Base-by-base conservation (phyloP, 2,888 invertebrate genomes). In the Pegoplata infirma region DNA sequence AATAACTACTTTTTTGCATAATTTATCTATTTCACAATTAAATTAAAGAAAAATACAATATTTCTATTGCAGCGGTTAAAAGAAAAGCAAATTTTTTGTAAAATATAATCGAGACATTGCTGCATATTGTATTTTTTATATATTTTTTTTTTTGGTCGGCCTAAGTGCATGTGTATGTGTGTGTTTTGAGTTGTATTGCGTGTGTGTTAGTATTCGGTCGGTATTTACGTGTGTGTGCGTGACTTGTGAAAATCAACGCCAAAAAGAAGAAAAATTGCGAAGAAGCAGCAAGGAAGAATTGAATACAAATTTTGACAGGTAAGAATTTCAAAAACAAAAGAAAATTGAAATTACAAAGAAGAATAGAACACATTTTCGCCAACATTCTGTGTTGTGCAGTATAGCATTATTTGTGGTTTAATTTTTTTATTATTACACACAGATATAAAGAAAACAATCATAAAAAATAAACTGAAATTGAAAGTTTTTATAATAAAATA, bases 281-380 rank as follows among this genome's bases (percentile, higher is more conserved):
- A 75, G 61, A 61, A 55, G 69, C 12, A 68, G n/a, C n/a, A n/a
- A n/a, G n/a, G n/a, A n/a, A 40, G 44, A 73, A 74, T 47, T 36
- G 12, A 63, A 63, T 40, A 46, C 28, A 66, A 73, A 19, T 21
- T 73, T 75, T 79, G 79, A 79, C 79, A 79, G 79, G 51, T 75
- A 79, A 79, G 75, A 79, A 71, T 67, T 55, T 75, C 1, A 66
- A 44, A 44, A 49, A 44, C 5, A 56, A 61, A 75, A 68, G 75
- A 47, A 49, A 68, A n/a, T 55, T 1, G 40, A 61, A 16, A 17
- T n/a, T 12, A 68, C 16, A 56, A 49, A 44, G 28, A 61, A 63
- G 46, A 61, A 55, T n/a, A 46, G 47, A 63, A 63, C 40, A 68
- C 75, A 75, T 63, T 68, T 75, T 75, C 36, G 16, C 53, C 47